A percentile compares a stretch with the other conserved stretches of the same genome.
These are phyloP conservation scores for Lycocerus yunnanus DNA, from an alignment of 2,888 invertebrate genomes.

Conservation along the genomic window DNA sequence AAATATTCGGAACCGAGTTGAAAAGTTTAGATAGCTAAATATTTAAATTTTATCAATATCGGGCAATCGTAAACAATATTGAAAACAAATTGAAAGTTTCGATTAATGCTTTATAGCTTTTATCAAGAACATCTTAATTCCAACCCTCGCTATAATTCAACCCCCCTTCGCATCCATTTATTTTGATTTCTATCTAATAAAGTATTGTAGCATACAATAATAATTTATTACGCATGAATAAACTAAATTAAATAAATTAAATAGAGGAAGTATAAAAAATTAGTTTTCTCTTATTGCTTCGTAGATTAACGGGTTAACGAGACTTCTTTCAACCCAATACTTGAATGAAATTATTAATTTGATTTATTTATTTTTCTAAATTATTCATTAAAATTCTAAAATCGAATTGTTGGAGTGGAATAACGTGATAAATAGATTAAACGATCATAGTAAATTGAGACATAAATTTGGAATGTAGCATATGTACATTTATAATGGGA, in stretches of 20 bases:
- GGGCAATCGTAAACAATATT: not conserved
- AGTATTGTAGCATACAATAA: constrained; percentile 40
- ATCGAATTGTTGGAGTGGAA: not conserved
- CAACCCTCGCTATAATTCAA: constrained; percentile 15
- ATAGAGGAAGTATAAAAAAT: constrained; percentile 5
- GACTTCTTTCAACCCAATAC: not conserved
- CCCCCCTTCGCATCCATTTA: constrained; percentile 46
- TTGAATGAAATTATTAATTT: not conserved
- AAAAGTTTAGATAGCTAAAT: too few relatives aligned
- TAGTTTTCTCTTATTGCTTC: not conserved
- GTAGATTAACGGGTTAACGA: not conserved
- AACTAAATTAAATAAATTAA: constrained; percentile 8
- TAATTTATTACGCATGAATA: constrained; percentile 39
- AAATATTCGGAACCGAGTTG: too few relatives aligned
- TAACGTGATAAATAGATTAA: constrained; percentile 16
- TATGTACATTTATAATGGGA: constrained; percentile 3
- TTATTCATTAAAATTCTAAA: not conserved
- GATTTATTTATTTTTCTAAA: too few relatives aligned
- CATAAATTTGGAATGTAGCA: constrained; percentile 17
- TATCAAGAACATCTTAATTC: constrained; percentile 19
- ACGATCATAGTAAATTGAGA: constrained; percentile 14
- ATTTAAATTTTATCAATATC: too few relatives aligned
- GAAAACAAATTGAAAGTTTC: not conserved
- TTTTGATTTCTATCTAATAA: constrained; percentile 48
- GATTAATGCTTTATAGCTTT: not conserved